Evolutionary conservation across 2,888 invertebrate species (phyloP).

Genomic region (Mesodorylaimus sp.): DNA sequence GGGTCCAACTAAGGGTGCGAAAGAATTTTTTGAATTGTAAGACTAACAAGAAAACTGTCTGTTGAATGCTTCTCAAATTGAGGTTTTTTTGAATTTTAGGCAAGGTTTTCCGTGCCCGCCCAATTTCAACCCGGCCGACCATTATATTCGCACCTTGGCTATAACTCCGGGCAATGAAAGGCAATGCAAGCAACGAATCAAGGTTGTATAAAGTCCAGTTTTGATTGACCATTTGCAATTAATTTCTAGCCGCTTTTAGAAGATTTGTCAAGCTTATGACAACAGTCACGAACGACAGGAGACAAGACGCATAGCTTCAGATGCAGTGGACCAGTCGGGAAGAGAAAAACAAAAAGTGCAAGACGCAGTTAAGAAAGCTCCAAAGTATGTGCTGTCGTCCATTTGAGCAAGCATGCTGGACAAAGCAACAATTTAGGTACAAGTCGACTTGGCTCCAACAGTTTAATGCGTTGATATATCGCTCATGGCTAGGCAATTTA

Average conservation of each 20-base stretch:
- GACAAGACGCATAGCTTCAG: too few relatives aligned
- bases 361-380: too few relatives aligned
- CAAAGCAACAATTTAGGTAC: constrained; percentile 42
- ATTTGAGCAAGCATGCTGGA: too few relatives aligned
- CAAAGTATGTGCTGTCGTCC: too few relatives aligned
- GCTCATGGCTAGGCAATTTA: constrained; percentile 67
- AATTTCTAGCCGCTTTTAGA: too few relatives aligned
- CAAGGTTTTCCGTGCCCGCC: constrained; percentile 21
- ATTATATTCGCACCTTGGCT: constrained; percentile 23
- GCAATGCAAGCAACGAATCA: constrained; percentile 11
- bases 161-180: constrained; percentile 13
- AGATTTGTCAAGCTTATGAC: too few relatives aligned
- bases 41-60: not conserved
- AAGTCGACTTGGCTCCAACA: constrained; percentile 71
- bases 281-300: too few relatives aligned
- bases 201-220: too few relatives aligned
- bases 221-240: too few relatives aligned
- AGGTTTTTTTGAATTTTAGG: constrained; percentile 15
- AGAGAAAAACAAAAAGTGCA: too few relatives aligned
- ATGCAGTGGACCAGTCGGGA: too few relatives aligned
- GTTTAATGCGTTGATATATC: constrained; percentile 68
- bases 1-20: constrained; percentile 59
- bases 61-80: not conserved
- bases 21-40: constrained; percentile 47
- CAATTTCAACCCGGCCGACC: constrained; percentile 31